Evolutionary conservation across 2,113 vertebrate species (phyloP), one percentile per base, ranked within the genome.

Genomic region (Penelope pileata): DNA sequence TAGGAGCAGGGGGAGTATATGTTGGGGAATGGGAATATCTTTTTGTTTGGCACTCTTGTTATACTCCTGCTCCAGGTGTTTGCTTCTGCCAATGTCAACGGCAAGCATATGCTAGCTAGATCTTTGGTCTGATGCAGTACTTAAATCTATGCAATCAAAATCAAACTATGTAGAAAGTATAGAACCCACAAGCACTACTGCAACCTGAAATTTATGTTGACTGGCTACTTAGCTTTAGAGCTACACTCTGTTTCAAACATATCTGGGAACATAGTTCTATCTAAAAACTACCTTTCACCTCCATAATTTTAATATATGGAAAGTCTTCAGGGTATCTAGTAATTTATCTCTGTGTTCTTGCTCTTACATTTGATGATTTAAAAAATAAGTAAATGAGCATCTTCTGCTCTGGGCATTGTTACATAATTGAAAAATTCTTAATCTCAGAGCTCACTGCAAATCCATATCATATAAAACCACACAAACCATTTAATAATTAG

Each of bases 401-500:
- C 56, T 90, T 9, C 86, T 93, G 91, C 95, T 96, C 43, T 92
- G 83, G 92, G 92, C 92, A 90, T 90, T 74, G 38, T 90, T 96
- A 74, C 68, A 51, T 93, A 92, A 90, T 43, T 81, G 83, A 74
- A 96, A 95, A 93, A 81, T 90, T 90, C 88, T 91, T 88, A 54
- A 75, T 93, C 83, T 80, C 72, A 90, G 88, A 95, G 59, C 86
- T 94, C 21, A 29, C 60, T 94, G 88, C 45, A 92, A 93, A 90
- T 83, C 80, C 38, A 4, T 78, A 43, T 86, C 75, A 43, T 74
- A 83, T 51, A 86, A 95, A 94, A 68, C 91, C 88, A 68, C 95
- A 92, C 51, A 93, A 91, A 75, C 72, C 73, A 72, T 92, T 86
- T 90, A 78, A 88, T 96, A 86, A 93, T 95, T 94, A 91, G 75